phyloP scores from a whole-genome alignment of 2,888 invertebrate species.

The Hesperia comma region DNA sequence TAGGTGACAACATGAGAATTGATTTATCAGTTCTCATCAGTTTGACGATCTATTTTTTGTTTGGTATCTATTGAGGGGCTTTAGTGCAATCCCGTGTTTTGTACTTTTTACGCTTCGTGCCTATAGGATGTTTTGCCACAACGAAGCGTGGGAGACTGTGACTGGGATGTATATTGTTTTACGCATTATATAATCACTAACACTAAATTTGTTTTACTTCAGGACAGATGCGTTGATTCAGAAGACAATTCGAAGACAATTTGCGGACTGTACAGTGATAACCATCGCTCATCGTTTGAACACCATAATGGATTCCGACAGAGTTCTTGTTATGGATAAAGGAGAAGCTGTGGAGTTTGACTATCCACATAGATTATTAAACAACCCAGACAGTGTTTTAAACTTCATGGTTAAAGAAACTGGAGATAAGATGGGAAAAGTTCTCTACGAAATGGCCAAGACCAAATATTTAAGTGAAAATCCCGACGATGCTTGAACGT shows the following conservation, averaged over 20 bases:
- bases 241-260: constrained; percentile 90
- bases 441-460: constrained; percentile 66
- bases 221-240: constrained; percentile 91
- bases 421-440: constrained; percentile 75
- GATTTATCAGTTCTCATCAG: too few relatives aligned
- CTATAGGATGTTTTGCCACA: too few relatives aligned
- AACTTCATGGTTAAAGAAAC: constrained; percentile 88
- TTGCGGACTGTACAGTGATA: constrained; percentile 91
- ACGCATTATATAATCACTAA: neutral
- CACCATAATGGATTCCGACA: constrained; percentile 96
- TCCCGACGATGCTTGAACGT: constrained; percentile 36
- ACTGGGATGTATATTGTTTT: too few relatives aligned
- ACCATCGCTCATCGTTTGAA: constrained; percentile 96
- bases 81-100: too few relatives aligned
- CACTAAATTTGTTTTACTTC: constrained; percentile 41
- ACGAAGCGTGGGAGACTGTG: too few relatives aligned
- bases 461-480: constrained; percentile 58
- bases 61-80: too few relatives aligned
- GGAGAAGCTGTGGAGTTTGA: constrained; percentile 90
- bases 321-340: constrained; percentile 92
- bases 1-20: too few relatives aligned
- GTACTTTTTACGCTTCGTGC: too few relatives aligned
- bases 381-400: constrained; percentile 83
- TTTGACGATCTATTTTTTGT: too few relatives aligned
- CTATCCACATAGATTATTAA: constrained; percentile 85